phyloP scores from a whole-genome alignment of 2,797 vertebrate species.

The Danio aesculapii region DNA sequence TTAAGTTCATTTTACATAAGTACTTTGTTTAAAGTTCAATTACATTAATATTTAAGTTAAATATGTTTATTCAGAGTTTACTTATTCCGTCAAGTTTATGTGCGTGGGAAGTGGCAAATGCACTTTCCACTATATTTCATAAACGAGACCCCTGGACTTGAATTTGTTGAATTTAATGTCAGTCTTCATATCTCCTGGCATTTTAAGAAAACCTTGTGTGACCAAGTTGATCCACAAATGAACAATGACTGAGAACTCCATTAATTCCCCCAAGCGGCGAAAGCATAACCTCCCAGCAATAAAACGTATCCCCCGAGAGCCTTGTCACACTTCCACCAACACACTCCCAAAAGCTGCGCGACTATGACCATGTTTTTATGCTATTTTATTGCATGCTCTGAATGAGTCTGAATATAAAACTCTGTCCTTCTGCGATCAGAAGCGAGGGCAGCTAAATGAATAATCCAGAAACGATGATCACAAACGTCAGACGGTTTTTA shows the following conservation, averaged over 20 bases:
- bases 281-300: not conserved
- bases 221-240: not conserved
- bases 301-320: not conserved
- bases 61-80: too few relatives aligned
- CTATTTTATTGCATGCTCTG: not conserved
- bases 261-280: not conserved
- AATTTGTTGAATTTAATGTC: not conserved
- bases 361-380: not conserved
- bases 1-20: too few relatives aligned
- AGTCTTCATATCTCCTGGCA: not conserved
- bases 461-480: constrained; percentile 33
- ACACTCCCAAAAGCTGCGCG: not conserved
- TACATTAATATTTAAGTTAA: too few relatives aligned
- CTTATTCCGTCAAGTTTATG: too few relatives aligned
- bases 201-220: not conserved
- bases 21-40: too few relatives aligned
- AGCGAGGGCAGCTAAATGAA: constrained; percentile 40
- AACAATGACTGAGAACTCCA: not conserved
- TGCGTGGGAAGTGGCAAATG: too few relatives aligned
- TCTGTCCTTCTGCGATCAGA: constrained; percentile 33
- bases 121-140: too few relatives aligned
- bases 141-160: too few relatives aligned
- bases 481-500: constrained; percentile 30
- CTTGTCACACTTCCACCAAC: constrained; percentile 3
- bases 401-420: not conserved